Base-by-base conservation (phyloP, 2,888 invertebrate species). In the Chymomyza fuscimana region DNA sequence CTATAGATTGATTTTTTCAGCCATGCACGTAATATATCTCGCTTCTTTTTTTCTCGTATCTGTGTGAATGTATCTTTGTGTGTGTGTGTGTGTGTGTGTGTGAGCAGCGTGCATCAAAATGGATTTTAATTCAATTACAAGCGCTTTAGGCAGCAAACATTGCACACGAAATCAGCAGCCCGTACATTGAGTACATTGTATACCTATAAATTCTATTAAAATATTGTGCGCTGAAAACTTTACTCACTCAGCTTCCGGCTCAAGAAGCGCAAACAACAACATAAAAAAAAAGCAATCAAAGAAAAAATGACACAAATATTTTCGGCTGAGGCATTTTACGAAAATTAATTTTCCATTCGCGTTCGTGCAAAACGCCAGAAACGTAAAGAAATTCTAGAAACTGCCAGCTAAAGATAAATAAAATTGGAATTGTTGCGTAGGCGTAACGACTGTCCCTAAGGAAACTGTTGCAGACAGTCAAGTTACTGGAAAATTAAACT, bases 291-390 rank as follows among this genome's bases (percentile, higher is more conserved):
- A 46, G 12, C 40, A 46, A 46, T 46, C 40, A 46, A 46, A 46
- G 40, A 46, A 46, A 46, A 46, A 46, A 12, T 46, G 40, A 46
- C 40, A 46, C 40, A 46, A 46, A 46, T 46, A 46, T 46, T 46
- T 46, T 46, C 40, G 40, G 36, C 59, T 7, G 22, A 51, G 19
- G 46, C 61, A 67, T 69, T 77, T 52, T 19, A 32, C 46, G 67
- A 36, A 79, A 82, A 79, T 82, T 70, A 72, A 78, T 74, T 76
- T 81, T 75, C 74, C 74, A 73, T 73, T 54, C 54, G 54, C 40
- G 12, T 46, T 46, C 40, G 40, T 54, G 54, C 54, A 16, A 54
- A 54, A 54, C 22, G 54, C 12, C 22, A 22, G 9, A 54, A 22
- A 19, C 54, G 54, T 1, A 54, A 46, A 22, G 22, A 54, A 19